These are phyloP conservation scores for Cryptus viduatorius DNA, from an alignment of 2,888 invertebrate species.

Conservation along the genomic window DNA sequence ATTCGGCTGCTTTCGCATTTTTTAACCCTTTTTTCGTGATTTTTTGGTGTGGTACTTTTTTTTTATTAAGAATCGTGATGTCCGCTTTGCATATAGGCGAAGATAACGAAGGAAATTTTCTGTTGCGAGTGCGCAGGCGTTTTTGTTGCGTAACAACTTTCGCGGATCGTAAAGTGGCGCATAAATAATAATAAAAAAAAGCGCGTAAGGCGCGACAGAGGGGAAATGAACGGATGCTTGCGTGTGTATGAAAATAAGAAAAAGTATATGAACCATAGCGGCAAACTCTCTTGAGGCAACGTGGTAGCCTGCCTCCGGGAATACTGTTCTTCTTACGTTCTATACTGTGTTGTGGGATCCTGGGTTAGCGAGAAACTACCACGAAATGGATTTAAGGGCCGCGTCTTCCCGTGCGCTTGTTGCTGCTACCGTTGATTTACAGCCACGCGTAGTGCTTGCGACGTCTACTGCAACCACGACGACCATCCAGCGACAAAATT, in stretches of 20 bases:
- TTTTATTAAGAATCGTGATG: neutral
- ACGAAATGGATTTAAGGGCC: conserved; percentile 56
- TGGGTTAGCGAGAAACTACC: conserved; percentile 40
- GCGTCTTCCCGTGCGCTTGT: conserved; percentile 18
- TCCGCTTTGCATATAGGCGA: neutral
- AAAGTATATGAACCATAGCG: conserved; percentile 50
- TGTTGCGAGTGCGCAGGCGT: conserved; percentile 17
- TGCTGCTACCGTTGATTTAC: conserved; percentile 56
- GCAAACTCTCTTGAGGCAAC: conserved; percentile 36
- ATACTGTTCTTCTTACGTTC: conserved; percentile 42
- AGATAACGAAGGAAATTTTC: conserved; percentile 41
- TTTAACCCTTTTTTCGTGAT: neutral
- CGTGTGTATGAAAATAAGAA: conserved; percentile 48
- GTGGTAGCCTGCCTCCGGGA: conserved; percentile 27
- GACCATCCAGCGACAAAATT: conserved; percentile 14
- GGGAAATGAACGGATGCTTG: conserved; percentile 24
- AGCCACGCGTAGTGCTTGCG: conserved; percentile 16
- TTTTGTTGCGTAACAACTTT: conserved; percentile 41
- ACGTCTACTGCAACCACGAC: conserved; percentile 13
- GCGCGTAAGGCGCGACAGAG: conserved; percentile 37
- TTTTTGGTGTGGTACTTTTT: neutral
- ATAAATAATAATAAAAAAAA: conserved; percentile 63
- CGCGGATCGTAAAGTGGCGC: conserved; percentile 55
- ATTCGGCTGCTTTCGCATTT: neutral
- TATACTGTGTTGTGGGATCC: conserved; percentile 35